Evolutionary conservation across 1,140 invertebrate genomes (phyloP), one percentile per base, ranked within the genome.

Genomic region (Oedothorax gibbosus): DNA sequence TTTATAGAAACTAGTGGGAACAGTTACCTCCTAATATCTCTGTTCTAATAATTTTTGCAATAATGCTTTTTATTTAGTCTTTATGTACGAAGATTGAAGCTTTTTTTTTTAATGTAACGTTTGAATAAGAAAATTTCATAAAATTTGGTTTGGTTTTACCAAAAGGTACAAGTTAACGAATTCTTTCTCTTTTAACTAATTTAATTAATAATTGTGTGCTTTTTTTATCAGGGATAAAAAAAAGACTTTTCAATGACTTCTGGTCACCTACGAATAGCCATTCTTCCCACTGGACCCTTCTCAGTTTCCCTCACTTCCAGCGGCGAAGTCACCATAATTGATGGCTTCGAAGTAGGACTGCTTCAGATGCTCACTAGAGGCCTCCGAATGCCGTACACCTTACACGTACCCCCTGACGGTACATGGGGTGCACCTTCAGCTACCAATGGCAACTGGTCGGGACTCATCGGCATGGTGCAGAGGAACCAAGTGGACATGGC

Each of bases 381-480:
- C 1, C 35, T 65, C 6, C 20, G 53, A 50, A 9, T 51, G 35
- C 14, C 57, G 5, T 20, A 77, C 21, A 6, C 12, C 0, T 56
- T 77, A 14, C 15, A 50, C 12, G 35, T 77, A 10, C 75, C 60
- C 5, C 5, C 50, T 10, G 60, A 77, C 4, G 12, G 12, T 1
- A 12, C 18, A 2, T 77, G 75, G 76, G 76, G 76, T 11, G 15
- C 11, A 0, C 12, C 57, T 2, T 35, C 35, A 2, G 15, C 0
- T 7, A 3, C 4, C 0, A 35, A 78, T 35, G 76, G 62, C 12
- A 64, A 66, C n/a, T 78, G 75, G 62, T 64, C 76, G 12, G 76
- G 76, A 12, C 5, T 78, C 15, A 53, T 78, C 20, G 76, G 62
- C 11, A 78, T 65, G 60, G 10, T 78, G 8, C 76, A 78, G 21